phyloP scores from a whole-genome alignment of 1,140 invertebrate genomes.

The Drosophila burlai region DNA sequence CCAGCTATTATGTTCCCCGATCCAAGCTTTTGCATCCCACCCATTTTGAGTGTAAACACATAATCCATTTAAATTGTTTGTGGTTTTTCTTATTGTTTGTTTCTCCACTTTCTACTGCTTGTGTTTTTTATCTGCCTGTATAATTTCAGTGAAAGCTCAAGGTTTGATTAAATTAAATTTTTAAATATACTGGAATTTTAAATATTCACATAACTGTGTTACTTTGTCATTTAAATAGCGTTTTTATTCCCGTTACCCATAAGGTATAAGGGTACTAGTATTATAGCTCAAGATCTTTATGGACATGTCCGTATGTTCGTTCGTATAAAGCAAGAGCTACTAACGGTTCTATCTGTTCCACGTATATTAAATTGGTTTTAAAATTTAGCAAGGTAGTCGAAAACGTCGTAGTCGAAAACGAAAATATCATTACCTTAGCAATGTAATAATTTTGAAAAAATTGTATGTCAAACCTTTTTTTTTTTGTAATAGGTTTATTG shows the following conservation, averaged over 20 bases:
- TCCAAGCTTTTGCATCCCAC: slow-evolving; percentile 24
- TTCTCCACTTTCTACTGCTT: slow-evolving; percentile 56
- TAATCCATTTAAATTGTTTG: slow-evolving; percentile 82
- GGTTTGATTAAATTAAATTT: background rate
- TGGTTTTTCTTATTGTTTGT: slow-evolving; percentile 77
- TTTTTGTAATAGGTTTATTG: too few species aligned
- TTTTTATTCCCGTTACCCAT: background rate
- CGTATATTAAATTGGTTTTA: too few species aligned
- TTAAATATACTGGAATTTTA: background rate
- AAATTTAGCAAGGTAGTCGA: too few species aligned
- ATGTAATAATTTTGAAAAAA: too few species aligned
- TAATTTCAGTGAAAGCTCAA: slow-evolving; percentile 27
- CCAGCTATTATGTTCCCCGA: slow-evolving; percentile 4
- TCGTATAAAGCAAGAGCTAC: too few species aligned
- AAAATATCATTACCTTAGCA: too few species aligned
- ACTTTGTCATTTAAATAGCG: background rate
- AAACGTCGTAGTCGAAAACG: too few species aligned
- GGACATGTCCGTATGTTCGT: too few species aligned
- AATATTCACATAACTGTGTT: background rate
- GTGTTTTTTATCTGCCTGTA: slow-evolving; percentile 48
- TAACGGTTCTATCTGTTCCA: too few species aligned
- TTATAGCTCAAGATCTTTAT: background rate
- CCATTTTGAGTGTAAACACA: slow-evolving; percentile 75
- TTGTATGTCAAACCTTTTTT: too few species aligned
- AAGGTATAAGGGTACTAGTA: too few species aligned